Percentiles rank a stretch among this genome's conserved stretches.
phyloP scores from a whole-genome alignment of 2,113 vertebrate species.

The Pomatorhinus ruficollis region DNA sequence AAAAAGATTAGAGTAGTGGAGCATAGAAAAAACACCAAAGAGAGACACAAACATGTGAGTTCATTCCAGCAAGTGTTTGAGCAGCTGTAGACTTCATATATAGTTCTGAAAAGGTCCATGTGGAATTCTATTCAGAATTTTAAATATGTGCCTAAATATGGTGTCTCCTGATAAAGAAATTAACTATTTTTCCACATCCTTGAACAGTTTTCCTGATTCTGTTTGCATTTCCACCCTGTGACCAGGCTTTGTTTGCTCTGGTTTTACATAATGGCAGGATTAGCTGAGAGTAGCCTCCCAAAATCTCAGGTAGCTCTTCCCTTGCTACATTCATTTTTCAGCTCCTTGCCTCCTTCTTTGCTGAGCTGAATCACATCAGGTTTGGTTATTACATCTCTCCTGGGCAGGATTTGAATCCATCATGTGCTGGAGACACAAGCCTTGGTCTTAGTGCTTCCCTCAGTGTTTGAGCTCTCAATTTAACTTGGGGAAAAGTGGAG shows the following conservation, averaged over 20 bases:
- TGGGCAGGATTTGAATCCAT: neutral
- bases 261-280: neutral
- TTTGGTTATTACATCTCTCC: neutral
- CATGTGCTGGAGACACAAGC: neutral
- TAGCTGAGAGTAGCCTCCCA: neutral
- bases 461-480: neutral
- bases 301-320: neutral
- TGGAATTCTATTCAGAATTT: neutral
- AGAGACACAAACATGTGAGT: slow-evolving; percentile 5
- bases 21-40: neutral
- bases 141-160: neutral
- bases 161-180: neutral
- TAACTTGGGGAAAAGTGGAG: neutral
- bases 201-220: neutral
- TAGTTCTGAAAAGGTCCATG: neutral
- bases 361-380: neutral
- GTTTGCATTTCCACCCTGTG: neutral
- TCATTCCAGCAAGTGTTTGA: slow-evolving; percentile 16
- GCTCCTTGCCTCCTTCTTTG: neutral
- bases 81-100: slow-evolving; percentile 13
- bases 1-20: neutral
- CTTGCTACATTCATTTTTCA: neutral
- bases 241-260: neutral
- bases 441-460: neutral
- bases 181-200: neutral